Percentiles rank a stretch among this genome's conserved stretches.
Conservation (phyloP, 1,140 invertebrate species). For the Cephus cinctus region DNA sequence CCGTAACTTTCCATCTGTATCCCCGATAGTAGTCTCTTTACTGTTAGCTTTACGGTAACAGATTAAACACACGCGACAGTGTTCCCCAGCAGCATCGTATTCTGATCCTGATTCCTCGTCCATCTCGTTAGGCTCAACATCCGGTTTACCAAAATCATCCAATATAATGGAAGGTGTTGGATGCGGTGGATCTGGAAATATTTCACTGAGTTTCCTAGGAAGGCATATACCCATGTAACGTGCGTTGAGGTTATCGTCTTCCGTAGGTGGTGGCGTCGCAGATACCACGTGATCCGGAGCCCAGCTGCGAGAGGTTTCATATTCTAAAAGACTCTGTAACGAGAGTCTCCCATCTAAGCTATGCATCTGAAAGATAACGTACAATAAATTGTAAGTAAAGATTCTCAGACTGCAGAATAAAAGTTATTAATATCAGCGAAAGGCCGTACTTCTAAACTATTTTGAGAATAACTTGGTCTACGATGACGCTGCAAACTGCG, state of each 20-base stretch:
- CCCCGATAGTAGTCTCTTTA: conserved; percentile 22
- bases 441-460: conserved; percentile 43
- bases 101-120: conserved; percentile 46
- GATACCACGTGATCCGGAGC: conserved; percentile 37
- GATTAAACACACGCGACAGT: conserved; percentile 42
- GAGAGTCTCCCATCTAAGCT: conserved; percentile 50
- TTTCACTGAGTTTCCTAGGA: conserved; percentile 65
- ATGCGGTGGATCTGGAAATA: conserved; percentile 64
- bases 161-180: conserved; percentile 25
- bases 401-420: conserved; percentile 3
- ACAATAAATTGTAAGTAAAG: neutral
- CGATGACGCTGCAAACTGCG: conserved; percentile 69
- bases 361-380: conserved; percentile 41
- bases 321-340: conserved; percentile 49
- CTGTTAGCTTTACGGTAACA: conserved; percentile 33
- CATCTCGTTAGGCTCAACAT: conserved; percentile 34
- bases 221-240: conserved; percentile 79
- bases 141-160: conserved; percentile 29
- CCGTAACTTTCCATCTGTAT: conserved; percentile 37
- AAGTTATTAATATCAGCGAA: neutral
- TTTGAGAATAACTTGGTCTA: conserved; percentile 55
- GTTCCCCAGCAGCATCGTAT: conserved; percentile 35
- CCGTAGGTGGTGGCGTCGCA: conserved; percentile 34
- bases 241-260: conserved; percentile 40
- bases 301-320: conserved; percentile 48